Conservation (phyloP, 2,888 invertebrate genomes). For the Pecten maximus region DNA sequence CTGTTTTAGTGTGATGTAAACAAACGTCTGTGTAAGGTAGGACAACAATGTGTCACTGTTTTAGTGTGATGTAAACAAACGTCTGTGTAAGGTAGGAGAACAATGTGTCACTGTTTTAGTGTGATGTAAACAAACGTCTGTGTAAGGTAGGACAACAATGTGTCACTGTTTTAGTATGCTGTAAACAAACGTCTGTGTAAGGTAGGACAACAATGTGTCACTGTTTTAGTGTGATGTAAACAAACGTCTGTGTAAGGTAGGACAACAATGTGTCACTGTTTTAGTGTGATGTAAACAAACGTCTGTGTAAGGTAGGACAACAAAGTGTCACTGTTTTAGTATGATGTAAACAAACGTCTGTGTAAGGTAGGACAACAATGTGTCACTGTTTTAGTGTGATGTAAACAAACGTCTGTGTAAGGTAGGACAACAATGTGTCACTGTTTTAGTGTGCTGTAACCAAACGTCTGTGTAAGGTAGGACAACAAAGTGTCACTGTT, state of each 20-base stretch:
- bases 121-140: neutral
- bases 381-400: neutral
- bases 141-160: neutral
- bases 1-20: neutral
- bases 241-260: neutral
- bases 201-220: neutral
- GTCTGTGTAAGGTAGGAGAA: neutral
- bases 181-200: neutral
- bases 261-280: constrained; percentile 63
- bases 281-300: constrained; percentile 67
- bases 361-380: no score
- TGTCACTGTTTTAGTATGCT: neutral
- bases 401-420: no score
- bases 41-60: neutral
- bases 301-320: neutral
- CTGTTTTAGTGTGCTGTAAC: no score
- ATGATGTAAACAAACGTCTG: constrained; percentile 61
- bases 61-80: neutral
- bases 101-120: neutral
- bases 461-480: no score
- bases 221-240: neutral
- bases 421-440: no score
- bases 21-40: neutral
- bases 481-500: no score
- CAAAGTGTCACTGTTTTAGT: constrained; percentile 68